A percentile compares a stretch with the other conserved stretches of the same genome.
These are phyloP conservation scores for Drosophila yakuba DNA, from an alignment of 1,140 invertebrate species.

Conservation along the genomic window DNA sequence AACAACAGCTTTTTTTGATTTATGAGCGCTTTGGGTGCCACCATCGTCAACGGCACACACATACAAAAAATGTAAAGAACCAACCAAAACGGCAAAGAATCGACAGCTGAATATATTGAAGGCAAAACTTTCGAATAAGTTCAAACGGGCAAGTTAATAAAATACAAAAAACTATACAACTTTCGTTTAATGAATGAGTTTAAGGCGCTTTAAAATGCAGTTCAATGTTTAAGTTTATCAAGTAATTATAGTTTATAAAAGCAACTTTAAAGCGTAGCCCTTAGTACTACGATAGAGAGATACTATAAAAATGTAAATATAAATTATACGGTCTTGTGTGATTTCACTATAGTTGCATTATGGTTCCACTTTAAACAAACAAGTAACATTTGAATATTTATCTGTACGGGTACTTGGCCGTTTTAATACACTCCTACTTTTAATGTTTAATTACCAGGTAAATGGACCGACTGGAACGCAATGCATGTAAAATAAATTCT, in stretches of 20 bases:
- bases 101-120: slow-evolving; percentile 61
- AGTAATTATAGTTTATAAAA: background rate
- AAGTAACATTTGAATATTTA: background rate
- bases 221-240: background rate
- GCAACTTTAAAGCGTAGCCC: background rate
- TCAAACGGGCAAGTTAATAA: slow-evolving; percentile 60
- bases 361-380: no score
- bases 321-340: background rate
- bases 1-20: slow-evolving; percentile 77
- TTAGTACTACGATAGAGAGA: background rate
- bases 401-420: background rate
- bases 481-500: slow-evolving; percentile 18
- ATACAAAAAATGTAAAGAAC: slow-evolving; percentile 47
- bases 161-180: background rate
- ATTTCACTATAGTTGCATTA: no score
- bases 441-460: background rate
- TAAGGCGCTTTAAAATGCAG: background rate
- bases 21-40: slow-evolving; percentile 79
- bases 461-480: background rate
- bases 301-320: background rate
- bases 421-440: background rate
- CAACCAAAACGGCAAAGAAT: slow-evolving; percentile 31
- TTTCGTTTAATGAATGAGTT: background rate
- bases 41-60: slow-evolving; percentile 36
- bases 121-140: slow-evolving; percentile 61